Conservation (phyloP, 2,797 vertebrate genomes). For the Sandelia bainsii region DNA sequence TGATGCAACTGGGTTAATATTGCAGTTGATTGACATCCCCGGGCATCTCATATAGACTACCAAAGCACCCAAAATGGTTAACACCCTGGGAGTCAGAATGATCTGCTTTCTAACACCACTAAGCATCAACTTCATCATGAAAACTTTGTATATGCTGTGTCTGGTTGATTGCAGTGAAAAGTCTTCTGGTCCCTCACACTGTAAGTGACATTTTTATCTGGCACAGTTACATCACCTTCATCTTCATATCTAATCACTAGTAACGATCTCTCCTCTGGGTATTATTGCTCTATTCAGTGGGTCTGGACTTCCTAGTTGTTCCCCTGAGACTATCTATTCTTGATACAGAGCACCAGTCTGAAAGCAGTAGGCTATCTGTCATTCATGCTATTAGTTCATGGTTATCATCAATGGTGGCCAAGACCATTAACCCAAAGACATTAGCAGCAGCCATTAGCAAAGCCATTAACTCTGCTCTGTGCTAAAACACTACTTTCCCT, state of each 20-base stretch:
- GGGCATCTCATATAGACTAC: too few species aligned
- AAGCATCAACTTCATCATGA: too few species aligned
- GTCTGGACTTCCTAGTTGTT: conserved; percentile 53
- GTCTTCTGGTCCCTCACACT: neutral
- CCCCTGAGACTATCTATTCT: conserved; percentile 67
- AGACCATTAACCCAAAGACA: conserved; percentile 79
- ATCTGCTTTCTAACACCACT: too few species aligned
- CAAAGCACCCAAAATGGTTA: too few species aligned
- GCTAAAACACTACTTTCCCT: conserved; percentile 74
- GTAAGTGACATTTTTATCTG: conserved; percentile 7
- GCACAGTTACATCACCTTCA: conserved; percentile 45
- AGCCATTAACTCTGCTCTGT: conserved; percentile 72
- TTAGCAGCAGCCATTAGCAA: conserved; percentile 75
- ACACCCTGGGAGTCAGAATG: too few species aligned
- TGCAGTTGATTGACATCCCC: too few species aligned
- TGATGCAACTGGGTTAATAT: too few species aligned
- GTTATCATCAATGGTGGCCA: conserved; percentile 74
- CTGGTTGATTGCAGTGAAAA: too few species aligned
- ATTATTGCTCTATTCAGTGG: conserved; percentile 52
- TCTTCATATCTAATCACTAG: conserved; percentile 42
- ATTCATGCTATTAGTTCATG: conserved; percentile 74
- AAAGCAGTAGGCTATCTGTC: conserved; percentile 71
- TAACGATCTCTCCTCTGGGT: conserved; percentile 52
- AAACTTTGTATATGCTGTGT: too few species aligned
- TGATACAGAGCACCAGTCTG: conserved; percentile 55